Conservation (phyloP, 2,113 vertebrate species). For the Triplophysa rosa region DNA sequence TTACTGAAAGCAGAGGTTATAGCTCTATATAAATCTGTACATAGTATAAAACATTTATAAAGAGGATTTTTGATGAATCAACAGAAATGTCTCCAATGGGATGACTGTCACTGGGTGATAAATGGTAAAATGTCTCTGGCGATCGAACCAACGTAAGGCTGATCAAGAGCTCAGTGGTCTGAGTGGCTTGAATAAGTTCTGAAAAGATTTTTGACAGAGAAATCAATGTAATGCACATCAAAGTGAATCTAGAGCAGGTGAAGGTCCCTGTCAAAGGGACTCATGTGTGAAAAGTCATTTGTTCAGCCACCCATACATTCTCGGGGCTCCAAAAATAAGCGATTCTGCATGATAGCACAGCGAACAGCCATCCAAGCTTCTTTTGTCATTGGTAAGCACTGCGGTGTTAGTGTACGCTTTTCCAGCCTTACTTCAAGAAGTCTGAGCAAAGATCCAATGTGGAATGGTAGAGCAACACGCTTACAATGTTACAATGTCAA, state of each 20-base stretch:
- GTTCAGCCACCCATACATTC: slow-evolving; percentile 35
- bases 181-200: slow-evolving; percentile 10
- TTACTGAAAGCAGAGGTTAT: too few species aligned
- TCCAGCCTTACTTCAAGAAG: background rate
- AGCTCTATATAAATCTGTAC: too few species aligned
- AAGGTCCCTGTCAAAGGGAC: slow-evolving; percentile 35
- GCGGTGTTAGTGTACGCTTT: background rate
- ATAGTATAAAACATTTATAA: too few species aligned
- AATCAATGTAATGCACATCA: slow-evolving; percentile 48
- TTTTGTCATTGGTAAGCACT: background rate
- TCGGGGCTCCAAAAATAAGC: slow-evolving; percentile 4
- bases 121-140: slow-evolving; percentile 29
- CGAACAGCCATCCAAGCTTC: slow-evolving; percentile 3
- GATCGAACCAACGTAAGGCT: slow-evolving; percentile 25
- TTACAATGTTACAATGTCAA: too few species aligned
- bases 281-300: slow-evolving; percentile 53
- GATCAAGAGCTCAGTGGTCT: slow-evolving; percentile 36
- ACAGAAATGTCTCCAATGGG: slow-evolving; percentile 41
- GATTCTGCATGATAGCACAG: slow-evolving; percentile 35
- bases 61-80: background rate
- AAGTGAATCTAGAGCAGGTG: slow-evolving; percentile 14
- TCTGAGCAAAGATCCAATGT: too few species aligned
- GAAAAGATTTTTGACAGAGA: slow-evolving; percentile 41
- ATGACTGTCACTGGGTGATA: slow-evolving; percentile 45
- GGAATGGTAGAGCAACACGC: too few species aligned